Evolutionary conservation across 2,113 vertebrate genomes (phyloP), one percentile per base, ranked within the genome.

Genomic region (Silurus meridionalis): DNA sequence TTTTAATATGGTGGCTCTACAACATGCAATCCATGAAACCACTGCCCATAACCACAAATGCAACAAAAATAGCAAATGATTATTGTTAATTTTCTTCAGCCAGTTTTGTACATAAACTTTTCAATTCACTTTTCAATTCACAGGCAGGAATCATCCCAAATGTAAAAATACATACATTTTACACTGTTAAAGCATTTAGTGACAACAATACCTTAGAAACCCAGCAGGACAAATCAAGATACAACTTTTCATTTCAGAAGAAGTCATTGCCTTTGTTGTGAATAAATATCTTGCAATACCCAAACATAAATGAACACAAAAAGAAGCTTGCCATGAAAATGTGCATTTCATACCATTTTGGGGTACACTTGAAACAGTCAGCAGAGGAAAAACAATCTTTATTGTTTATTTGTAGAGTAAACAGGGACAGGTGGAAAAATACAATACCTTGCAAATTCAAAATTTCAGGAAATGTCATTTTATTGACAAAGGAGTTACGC

Each of bases 401-500:
- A 88, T 91, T 90, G 74, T 86, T 88, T 57, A 78, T 83, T 88
- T 77, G 52, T 64, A 83, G 83, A 84, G 90, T 89, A 87, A 88
- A 89, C 11, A 92, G 64, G 88, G 87, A 88, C 90, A 55, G 19
- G 11, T 72, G 67, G 60, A 87, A 90, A 88, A 89, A 91, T 86
- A 90, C 87, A 90, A 89, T 91, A 84, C 84, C 91, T 90, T 88
- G 83, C 82, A 85, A 88, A 82, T 77, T 78, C 75, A 87, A 87
- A 85, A 84, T 86, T 89, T 92, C 90, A 95, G 94, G 90, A 95
- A 37, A 95, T 94, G 95, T 92, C 95, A 94, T 94, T 98, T 98
- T 97, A 98, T 97, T 97, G 96, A 95, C 96, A 96, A 94, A 94
- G 93, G 92, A 94, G 94, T 92, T 93, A 92, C 91, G 92, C 93